Percentiles rank a stretch among this genome's conserved stretches.
These are phyloP conservation scores for Danio rerio DNA, from an alignment of 2,113 vertebrate genomes.

Conservation along the genomic window DNA sequence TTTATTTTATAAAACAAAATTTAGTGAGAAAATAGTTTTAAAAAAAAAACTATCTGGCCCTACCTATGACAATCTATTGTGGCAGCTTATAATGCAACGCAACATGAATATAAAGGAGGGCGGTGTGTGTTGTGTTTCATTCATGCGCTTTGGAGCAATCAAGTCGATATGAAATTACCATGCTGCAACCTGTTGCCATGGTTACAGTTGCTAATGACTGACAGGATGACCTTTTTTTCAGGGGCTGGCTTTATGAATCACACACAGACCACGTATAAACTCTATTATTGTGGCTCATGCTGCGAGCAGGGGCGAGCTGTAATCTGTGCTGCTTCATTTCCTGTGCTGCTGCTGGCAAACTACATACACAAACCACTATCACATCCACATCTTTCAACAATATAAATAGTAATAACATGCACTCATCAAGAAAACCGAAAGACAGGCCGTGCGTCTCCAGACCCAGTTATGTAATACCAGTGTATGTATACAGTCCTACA, in stretches of 20 bases:
- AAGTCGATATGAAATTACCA: slow-evolving; percentile 33
- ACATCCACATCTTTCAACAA: neutral
- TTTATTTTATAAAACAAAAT: too few relatives aligned
- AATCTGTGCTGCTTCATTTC: slow-evolving; percentile 34
- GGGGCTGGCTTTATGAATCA: slow-evolving; percentile 33
- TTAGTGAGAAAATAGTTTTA: too few relatives aligned
- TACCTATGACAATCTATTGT: too few relatives aligned
- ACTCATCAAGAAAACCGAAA: neutral
- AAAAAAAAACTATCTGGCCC: too few relatives aligned
- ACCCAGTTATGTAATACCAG: slow-evolving; percentile 35
- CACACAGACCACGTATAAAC: neutral
- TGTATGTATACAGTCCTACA: neutral
- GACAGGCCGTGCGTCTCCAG: neutral
- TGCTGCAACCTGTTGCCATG: slow-evolving; percentile 52
- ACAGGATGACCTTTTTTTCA: slow-evolving; percentile 50
- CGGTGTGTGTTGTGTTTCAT: neutral
- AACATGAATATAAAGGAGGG: too few relatives aligned
- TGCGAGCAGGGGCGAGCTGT: slow-evolving; percentile 21
- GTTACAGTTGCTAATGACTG: slow-evolving; percentile 45
- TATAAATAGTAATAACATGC: neutral
- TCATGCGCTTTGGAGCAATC: neutral
- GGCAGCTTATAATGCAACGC: too few relatives aligned
- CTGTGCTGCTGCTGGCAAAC: neutral
- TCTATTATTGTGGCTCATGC: slow-evolving; percentile 17
- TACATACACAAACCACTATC: neutral